Percentiles rank a stretch among this genome's conserved stretches.
These are phyloP conservation scores for Platyrinchus mystaceus DNA, from an alignment of 2,797 vertebrate species.

Conservation along the genomic window DNA sequence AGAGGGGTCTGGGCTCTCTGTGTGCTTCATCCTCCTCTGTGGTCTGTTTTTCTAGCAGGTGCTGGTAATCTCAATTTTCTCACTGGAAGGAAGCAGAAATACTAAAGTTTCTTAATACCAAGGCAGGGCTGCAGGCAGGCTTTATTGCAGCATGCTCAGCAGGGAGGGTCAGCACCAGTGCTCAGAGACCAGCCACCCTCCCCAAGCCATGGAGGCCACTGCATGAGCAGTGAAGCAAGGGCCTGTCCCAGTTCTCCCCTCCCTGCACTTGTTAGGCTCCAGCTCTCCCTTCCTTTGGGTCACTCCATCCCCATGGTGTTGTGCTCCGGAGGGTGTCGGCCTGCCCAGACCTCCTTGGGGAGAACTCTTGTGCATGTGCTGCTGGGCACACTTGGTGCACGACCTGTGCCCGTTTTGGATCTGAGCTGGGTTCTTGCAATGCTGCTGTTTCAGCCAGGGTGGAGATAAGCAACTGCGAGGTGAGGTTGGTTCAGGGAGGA, in stretches of 20 bases:
- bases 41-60: neutral
- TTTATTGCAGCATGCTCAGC: neutral
- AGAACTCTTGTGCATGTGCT: fast-evolving
- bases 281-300: neutral
- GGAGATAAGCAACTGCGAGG: neutral
- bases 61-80: neutral
- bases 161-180: neutral
- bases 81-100: neutral
- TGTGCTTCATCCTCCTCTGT: neutral
- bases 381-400: fast-evolving
- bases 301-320: fast-evolving
- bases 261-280: neutral
- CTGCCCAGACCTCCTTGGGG: neutral
- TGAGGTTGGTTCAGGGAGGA: neutral
- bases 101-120: neutral
- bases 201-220: fast-evolving
- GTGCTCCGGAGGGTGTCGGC: neutral
- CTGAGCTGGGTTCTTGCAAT: neutral
- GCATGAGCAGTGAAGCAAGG: neutral
- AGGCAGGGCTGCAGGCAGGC: neutral
- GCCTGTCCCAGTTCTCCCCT: neutral
- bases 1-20: neutral
- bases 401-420: neutral
- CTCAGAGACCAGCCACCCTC: fast-evolving
- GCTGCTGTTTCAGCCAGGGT: neutral